Base-by-base conservation (phyloP, 2,797 vertebrate genomes). In the Steatocranus sp. region DNA sequence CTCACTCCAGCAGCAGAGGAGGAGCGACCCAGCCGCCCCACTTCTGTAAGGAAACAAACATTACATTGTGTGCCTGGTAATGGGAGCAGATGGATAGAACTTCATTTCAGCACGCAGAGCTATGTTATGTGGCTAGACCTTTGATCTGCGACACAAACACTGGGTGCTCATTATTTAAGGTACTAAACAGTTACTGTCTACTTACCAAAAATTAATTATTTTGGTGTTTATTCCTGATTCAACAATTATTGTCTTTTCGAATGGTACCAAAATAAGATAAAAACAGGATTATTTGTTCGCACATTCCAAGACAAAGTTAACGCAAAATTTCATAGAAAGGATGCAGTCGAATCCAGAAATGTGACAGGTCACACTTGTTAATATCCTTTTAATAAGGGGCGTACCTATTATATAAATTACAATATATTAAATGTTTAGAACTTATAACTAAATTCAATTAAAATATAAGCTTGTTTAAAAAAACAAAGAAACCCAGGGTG, bases 1-100 rank as follows among this genome's bases (percentile, higher is more conserved):
- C 97, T 97, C 58, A 97, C 97, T 73, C 97, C 98, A 2, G 98
- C 98, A 83, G 97, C 97, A 91, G 98, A 98, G 79, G 97, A 97
- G 0, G 98, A 98, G 79, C 98, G 97, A 68, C 98, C 98, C 89
- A 99, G 96, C 83, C 97, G 97, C 90, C 97, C 97, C 89, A 97
- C 96, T 93, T 98, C 98, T 98, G 94, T 27, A 93, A 84, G 78
- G 84, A 91, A 90, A 91, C 83, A 92, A 86, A 87, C 66, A 87
- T 92, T 74, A 90, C 83, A 80, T 66, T 49, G 78, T 81, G 76
- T 79, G 76, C 77, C 76, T 82, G 79, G 83, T 90, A 87, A 90
- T 86, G 80, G 91, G 80, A 90, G 51, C 83, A 17, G 74, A 46
- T 66, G 27, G 76, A 91, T 56, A 86, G 17, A 79, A 85, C 78